Percentiles rank a stretch among this genome's conserved stretches.
phyloP scores from a whole-genome alignment of 2,888 invertebrate species.

The Incurvaria masculella region DNA sequence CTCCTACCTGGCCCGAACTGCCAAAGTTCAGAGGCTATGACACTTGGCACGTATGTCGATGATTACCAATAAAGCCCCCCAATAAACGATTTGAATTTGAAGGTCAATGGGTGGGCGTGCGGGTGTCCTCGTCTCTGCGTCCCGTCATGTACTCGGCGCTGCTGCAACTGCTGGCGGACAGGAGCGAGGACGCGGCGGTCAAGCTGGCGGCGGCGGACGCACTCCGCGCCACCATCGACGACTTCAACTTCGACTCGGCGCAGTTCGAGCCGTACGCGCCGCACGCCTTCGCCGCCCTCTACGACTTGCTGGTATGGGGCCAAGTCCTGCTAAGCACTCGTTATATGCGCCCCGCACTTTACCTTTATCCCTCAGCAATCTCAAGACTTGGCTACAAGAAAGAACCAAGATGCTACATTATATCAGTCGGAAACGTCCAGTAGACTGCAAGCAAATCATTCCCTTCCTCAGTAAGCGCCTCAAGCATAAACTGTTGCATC shows the following conservation, averaged over 20 bases:
- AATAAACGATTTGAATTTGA: constrained; percentile 9
- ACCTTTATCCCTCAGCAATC: no score
- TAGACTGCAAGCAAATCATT: no score
- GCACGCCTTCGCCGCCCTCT: constrained; percentile 73
- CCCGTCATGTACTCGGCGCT: constrained; percentile 79
- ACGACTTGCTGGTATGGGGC: constrained; percentile 68
- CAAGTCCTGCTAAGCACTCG: no score
- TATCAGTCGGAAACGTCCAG: no score
- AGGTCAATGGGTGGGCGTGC: constrained; percentile 76
- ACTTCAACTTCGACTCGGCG: constrained; percentile 87
- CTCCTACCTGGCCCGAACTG: no score
- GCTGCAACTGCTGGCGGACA: constrained; percentile 61
- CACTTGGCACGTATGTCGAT: no score
- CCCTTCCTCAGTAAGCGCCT: no score
- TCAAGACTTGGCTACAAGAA: no score
- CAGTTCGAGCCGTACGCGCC: constrained; percentile 84
- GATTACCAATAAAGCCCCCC: neutral
- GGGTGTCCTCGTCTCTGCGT: constrained; percentile 72
- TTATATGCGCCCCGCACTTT: no score
- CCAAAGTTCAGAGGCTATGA: neutral
- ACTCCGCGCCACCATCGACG: constrained; percentile 80
- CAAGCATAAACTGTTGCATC: no score
- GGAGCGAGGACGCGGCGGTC: constrained; percentile 83
- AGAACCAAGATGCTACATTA: no score
- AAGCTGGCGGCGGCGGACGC: constrained; percentile 84